Base-by-base conservation (phyloP, 2,888 invertebrate species). In the Atethmia centrago region DNA sequence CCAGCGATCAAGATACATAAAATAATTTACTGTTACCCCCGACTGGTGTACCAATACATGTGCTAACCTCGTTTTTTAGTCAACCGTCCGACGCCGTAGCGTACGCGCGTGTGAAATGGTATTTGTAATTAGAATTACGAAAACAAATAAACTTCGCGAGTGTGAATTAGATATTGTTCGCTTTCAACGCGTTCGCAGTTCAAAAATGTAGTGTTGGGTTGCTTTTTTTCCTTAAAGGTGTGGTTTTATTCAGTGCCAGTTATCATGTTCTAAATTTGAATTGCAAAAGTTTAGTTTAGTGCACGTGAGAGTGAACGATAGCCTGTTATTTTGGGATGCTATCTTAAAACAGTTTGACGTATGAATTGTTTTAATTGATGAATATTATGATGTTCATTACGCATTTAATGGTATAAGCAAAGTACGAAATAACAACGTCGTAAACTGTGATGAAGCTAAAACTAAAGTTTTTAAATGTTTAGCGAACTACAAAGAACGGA, bases 41-140 rank as follows among this genome's bases (percentile, higher is more conserved):
- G 40, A 55, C 53, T 66, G 53, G 36, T 69, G 55, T 66, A 80
- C 68, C 66, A 80, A 66, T 66, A 70, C 68, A 63, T 59, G 47
- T 62, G 25, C 42, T 69, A 84, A 82, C 81, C 82, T 83, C 28
- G 40, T 61, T 82, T 82, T 71, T 84, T 82, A 83, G 83, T 83
- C 28, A 62, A 71, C 31, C 73, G 65, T 25, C 63, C 21, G 82
- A 71, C 82, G 59, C 67, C 59, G 25, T 4, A 21, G 36, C 53
- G 82, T 59, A 28, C 68, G 75, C 83, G 71, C 85, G 83, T 55
- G 56, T 36, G 21, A 36, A 31, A 47, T 36, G 14, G 71, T 55
- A 45, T 62, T 55, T 31, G 59, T 65, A 71, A 84, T 84, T 58
- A 71, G 28, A 51, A 63, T 84, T 75, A 40, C 62, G 56, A 64